Conservation (phyloP, 2,797 vertebrate species). For the Sebastes variabilis region DNA sequence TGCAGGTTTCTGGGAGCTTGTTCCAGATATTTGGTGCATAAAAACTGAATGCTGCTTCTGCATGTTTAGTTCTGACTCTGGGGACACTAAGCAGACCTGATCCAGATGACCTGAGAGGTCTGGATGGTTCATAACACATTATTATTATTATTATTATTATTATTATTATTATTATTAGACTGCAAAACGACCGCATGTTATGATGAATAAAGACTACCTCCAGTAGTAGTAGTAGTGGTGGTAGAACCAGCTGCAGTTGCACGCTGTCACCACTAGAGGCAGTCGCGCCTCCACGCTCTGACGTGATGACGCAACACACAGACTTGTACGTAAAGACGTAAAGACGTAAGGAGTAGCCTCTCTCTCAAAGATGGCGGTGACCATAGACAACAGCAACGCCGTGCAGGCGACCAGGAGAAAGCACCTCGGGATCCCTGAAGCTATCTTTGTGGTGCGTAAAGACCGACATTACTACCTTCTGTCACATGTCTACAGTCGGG, state of each 20-base stretch:
- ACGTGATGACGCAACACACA: not conserved
- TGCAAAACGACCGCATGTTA: no score
- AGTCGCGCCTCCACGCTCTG: not conserved
- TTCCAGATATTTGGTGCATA: no score
- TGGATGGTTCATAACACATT: no score
- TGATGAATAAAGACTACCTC: no score
- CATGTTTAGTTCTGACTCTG: no score
- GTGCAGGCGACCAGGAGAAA: conserved; percentile 82
- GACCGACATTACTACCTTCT: not conserved
- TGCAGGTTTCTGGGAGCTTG: no score
- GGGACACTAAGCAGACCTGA: no score
- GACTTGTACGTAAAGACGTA: conserved; percentile 62
- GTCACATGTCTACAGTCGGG: not conserved
- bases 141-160: no score
- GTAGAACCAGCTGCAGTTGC: not conserved
- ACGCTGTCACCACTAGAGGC: conserved; percentile 10
- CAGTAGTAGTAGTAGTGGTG: no score
- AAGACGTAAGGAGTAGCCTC: conserved; percentile 71
- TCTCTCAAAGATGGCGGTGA: conserved; percentile 89
- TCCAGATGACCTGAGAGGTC: no score
- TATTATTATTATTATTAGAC: no score
- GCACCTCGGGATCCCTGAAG: conserved; percentile 93
- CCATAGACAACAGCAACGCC: conserved; percentile 85
- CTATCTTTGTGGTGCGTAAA: conserved; percentile 92
- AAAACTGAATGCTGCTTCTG: no score